Conservation (phyloP, 2,113 vertebrate species). For the Apodemus sylvaticus region DNA sequence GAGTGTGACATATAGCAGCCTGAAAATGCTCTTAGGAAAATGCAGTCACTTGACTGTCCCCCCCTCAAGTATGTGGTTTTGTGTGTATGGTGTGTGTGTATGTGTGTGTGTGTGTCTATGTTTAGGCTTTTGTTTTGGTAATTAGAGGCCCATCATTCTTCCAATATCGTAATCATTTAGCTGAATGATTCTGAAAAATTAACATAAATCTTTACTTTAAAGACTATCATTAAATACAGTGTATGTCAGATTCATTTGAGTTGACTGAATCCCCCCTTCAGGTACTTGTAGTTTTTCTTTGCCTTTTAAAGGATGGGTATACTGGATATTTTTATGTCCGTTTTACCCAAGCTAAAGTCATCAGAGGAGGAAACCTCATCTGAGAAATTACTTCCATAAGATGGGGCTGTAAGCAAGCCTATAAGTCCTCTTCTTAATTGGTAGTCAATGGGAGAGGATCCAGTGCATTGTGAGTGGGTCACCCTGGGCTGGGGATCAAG, state of each 20-base stretch:
- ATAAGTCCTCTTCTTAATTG: not conserved
- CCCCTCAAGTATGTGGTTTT: not conserved
- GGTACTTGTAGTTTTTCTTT: conserved; percentile 22
- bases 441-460: not conserved
- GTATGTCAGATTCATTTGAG: not conserved
- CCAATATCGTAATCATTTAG: conserved; percentile 40
- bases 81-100: not conserved
- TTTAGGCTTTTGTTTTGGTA: conserved; percentile 11
- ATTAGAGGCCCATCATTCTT: not conserved
- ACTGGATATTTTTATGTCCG: not conserved
- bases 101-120: not conserved
- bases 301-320: not conserved
- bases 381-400: not conserved
- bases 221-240: conserved; percentile 55
- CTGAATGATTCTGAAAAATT: conserved; percentile 47
- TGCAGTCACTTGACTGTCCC: not conserved
- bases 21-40: conserved; percentile 48
- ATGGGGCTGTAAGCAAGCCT: not conserved
- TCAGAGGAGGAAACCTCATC: not conserved
- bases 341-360: not conserved
- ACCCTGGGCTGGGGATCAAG: not conserved
- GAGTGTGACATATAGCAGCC: conserved; percentile 15
- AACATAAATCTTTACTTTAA: conserved; percentile 45
- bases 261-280: conserved; percentile 25
- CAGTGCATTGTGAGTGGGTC: not conserved